Percentiles rank a stretch among this genome's conserved stretches.
phyloP scores from a whole-genome alignment of 2,888 invertebrate genomes.

The Plagodis pulveraria region DNA sequence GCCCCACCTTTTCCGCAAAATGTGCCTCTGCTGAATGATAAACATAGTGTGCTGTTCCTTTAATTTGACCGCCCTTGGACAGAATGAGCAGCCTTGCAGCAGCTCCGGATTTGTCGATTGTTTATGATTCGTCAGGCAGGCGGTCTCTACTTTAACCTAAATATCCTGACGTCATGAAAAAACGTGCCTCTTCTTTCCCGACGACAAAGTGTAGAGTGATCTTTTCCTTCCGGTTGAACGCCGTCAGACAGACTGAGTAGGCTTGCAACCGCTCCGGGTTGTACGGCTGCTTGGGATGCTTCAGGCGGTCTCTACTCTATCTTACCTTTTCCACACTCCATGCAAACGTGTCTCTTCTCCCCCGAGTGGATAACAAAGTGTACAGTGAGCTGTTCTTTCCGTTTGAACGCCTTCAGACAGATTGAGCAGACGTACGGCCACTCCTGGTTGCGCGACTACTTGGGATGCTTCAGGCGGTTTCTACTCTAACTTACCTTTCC shows the following conservation, averaged over 20 bases:
- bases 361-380: constrained; percentile 81
- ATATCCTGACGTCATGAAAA: too few species aligned
- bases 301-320: too few species aligned
- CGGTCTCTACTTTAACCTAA: too few species aligned
- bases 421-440: not conserved
- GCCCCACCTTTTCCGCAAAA: too few species aligned
- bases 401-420: not conserved
- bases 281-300: too few species aligned
- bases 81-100: not conserved
- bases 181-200: too few species aligned
- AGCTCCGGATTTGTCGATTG: too few species aligned
- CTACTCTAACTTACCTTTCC: constrained; percentile 85
- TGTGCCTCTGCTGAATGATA: too few species aligned
- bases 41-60: not conserved
- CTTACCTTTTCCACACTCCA: constrained; percentile 93
- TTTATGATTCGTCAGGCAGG: too few species aligned
- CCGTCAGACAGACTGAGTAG: not conserved
- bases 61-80: not conserved
- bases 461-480: too few species aligned
- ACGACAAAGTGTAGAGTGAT: not conserved
- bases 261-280: not conserved
- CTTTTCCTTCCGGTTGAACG: not conserved
- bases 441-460: too few species aligned
- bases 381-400: not conserved
- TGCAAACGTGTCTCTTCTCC: constrained; percentile 66